Conservation (phyloP, 1,140 invertebrate species). For the Ceratosolen fusciceps region DNA sequence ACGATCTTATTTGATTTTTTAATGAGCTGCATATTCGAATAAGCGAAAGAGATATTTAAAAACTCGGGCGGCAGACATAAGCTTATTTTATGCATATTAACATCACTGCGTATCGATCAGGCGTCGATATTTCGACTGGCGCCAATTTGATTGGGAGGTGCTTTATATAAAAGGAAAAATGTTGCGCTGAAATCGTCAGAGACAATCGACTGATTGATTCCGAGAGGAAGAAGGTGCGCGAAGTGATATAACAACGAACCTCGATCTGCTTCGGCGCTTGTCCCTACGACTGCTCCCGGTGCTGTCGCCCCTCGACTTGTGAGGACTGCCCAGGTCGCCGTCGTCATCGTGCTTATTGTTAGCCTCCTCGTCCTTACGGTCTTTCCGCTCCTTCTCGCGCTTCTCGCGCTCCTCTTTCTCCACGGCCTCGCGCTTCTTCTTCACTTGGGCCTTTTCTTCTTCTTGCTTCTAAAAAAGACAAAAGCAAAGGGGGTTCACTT, state of each 20-base stretch:
- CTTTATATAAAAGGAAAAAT: slow-evolving; percentile 18
- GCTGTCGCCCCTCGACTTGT: slow-evolving; percentile 63
- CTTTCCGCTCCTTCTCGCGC: slow-evolving; percentile 63
- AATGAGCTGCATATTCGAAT: too few species aligned
- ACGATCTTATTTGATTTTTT: too few species aligned
- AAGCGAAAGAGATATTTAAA: too few species aligned
- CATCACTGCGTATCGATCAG: background rate
- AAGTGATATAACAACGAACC: slow-evolving; percentile 57
- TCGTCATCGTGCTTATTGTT: slow-evolving; percentile 66
- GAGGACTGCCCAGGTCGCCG: slow-evolving; percentile 68
- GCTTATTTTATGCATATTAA: background rate
- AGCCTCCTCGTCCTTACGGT: slow-evolving; percentile 61
- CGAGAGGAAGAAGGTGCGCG: background rate
- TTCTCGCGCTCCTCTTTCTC: slow-evolving; percentile 71
- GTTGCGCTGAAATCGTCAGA: background rate
- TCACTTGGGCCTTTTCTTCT: slow-evolving; percentile 75
- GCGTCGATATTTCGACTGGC: slow-evolving; percentile 1
- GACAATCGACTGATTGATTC: background rate
- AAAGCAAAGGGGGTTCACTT: slow-evolving; percentile 41
- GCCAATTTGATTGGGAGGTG: background rate
- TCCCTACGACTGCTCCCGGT: slow-evolving; percentile 65
- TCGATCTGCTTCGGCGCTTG: slow-evolving; percentile 71
- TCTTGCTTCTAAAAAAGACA: slow-evolving; percentile 78
- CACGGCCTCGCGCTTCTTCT: slow-evolving; percentile 72
- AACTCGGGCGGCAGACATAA: too few species aligned